These are phyloP conservation scores for Zophobas morio DNA, from an alignment of 1,140 invertebrate genomes.

Conservation along the genomic window DNA sequence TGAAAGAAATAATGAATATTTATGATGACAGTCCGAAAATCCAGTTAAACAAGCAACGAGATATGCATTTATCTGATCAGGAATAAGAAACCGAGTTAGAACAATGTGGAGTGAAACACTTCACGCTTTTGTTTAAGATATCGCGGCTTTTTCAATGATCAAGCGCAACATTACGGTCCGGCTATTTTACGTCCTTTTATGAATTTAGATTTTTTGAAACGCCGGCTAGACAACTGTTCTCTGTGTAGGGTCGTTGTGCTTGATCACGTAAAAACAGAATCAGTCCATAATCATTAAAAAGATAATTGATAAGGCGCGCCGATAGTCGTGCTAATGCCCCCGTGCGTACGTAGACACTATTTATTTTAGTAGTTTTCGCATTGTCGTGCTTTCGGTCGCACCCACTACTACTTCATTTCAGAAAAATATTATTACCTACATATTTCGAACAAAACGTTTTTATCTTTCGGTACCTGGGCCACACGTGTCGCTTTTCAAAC, in stretches of 20 bases:
- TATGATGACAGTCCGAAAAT: constrained; percentile 4
- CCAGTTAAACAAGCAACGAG: constrained; percentile 3
- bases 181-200: neutral
- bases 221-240: neutral
- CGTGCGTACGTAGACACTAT: no score
- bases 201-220: neutral
- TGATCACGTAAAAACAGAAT: constrained; percentile 21
- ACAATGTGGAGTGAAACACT: constrained; percentile 18
- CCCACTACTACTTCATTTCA: no score
- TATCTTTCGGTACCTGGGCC: constrained; percentile 1
- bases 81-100: neutral
- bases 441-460: neutral
- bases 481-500: constrained; percentile 10
- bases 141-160: neutral
- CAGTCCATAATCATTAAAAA: constrained; percentile 30
- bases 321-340: no score
- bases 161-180: neutral
- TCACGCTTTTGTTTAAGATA: constrained; percentile 35
- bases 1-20: constrained; percentile 17
- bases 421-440: constrained; percentile 22
- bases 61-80: constrained; percentile 17
- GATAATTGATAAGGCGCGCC: constrained; percentile 3
- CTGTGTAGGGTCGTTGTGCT: constrained; percentile 20
- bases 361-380: no score
- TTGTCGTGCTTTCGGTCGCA: no score